These are phyloP conservation scores for Tragelaphus scriptus DNA, from an alignment of 2,113 vertebrate species.

Conservation along the genomic window DNA sequence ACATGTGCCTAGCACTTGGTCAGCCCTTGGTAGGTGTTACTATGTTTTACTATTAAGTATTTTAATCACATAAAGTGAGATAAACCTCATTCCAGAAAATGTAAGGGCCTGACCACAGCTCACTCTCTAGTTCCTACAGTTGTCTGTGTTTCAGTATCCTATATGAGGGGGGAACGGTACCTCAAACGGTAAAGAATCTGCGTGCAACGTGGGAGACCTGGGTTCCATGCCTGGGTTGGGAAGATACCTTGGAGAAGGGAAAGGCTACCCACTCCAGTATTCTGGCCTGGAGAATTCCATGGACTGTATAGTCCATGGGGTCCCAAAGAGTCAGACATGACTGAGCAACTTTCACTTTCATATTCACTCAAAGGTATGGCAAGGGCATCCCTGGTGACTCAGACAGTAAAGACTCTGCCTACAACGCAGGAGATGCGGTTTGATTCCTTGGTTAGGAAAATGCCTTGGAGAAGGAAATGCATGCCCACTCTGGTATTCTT, in stretches of 20 bases:
- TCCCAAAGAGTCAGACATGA: background rate
- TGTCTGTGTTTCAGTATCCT: background rate
- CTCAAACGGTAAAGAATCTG: background rate
- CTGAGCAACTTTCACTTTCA: background rate
- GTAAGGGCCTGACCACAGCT: background rate
- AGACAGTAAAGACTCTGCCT: background rate
- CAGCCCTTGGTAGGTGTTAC: background rate
- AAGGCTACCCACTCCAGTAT: background rate
- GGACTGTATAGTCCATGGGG: background rate
- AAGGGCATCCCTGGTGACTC: background rate
- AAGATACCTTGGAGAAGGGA: background rate
- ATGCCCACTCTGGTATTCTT: background rate
- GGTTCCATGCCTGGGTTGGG: background rate
- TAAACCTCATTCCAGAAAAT: background rate
- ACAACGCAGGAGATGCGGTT: fast-evolving
- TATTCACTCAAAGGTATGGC: background rate
- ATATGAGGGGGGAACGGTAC: background rate
- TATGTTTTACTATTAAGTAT: background rate
- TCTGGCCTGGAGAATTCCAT: background rate
- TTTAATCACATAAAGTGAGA: background rate
- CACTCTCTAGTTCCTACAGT: background rate
- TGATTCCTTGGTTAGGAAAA: background rate
- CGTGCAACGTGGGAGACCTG: background rate
- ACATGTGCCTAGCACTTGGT: background rate
- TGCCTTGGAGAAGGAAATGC: background rate